A percentile compares a stretch with the other conserved stretches of the same genome.
Evolutionary conservation across 2,113 vertebrate species (phyloP).

Genomic region (Aptenodytes patagonicus): DNA sequence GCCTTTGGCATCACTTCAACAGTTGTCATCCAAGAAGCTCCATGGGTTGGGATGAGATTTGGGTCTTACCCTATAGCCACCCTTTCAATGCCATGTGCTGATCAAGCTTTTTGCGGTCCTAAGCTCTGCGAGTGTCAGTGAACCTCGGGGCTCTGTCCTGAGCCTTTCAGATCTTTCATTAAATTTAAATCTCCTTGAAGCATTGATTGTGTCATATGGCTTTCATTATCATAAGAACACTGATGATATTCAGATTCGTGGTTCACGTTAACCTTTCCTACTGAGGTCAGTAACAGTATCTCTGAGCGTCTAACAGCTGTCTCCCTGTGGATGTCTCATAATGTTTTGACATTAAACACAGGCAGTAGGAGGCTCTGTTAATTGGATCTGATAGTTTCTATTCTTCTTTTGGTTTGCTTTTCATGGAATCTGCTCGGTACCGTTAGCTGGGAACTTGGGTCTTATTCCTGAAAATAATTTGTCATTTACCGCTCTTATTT

Average conservation of each 20-base stretch:
- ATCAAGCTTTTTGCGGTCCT: not conserved
- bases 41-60: not conserved
- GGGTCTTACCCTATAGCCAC: not conserved
- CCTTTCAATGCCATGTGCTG: not conserved
- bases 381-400: constrained; percentile 23
- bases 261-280: constrained; percentile 64
- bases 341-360: constrained; percentile 62
- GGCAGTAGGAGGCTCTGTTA: constrained; percentile 35
- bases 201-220: constrained; percentile 56
- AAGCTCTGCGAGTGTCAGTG: not conserved
- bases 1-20: not conserved
- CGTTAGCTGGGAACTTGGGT: not conserved
- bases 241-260: constrained; percentile 57
- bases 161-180: constrained; percentile 46
- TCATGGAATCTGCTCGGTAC: not conserved
- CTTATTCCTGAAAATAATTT: constrained; percentile 34
- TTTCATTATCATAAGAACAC: constrained; percentile 43
- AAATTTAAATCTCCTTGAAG: constrained; percentile 50
- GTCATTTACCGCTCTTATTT: not conserved
- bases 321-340: constrained; percentile 37
- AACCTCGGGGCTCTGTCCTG: not conserved
- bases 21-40: not conserved
- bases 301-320: constrained; percentile 49
- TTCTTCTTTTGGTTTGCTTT: not conserved
- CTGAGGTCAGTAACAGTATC: constrained; percentile 65